Conservation (phyloP, 2,113 vertebrate genomes). For the Corythoichthys intestinalis region DNA sequence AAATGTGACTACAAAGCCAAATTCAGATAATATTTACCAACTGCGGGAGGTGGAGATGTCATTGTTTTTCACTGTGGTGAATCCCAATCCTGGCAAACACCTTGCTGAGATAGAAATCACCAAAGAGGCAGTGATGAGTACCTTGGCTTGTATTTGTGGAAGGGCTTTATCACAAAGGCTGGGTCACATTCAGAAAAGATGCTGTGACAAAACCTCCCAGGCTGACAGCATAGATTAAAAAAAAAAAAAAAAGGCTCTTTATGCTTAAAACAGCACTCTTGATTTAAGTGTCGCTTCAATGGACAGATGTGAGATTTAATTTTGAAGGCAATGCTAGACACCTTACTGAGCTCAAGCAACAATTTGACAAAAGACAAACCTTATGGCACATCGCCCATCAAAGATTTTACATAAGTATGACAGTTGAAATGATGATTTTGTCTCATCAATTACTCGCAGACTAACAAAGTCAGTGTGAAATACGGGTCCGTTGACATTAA, state of each 20-base stretch:
- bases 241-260: not conserved
- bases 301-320: not conserved
- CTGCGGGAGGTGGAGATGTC: not conserved
- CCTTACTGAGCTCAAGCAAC: not conserved
- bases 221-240: not conserved
- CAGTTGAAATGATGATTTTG: too few species aligned
- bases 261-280: conserved; percentile 2
- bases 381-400: too few species aligned
- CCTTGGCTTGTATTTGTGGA: not conserved
- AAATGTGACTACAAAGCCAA: not conserved
- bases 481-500: too few species aligned
- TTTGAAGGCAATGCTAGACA: not conserved
- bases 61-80: not conserved
- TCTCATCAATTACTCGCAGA: too few species aligned
- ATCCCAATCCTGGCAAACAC: conserved; percentile 1
- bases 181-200: conserved; percentile 7
- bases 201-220: not conserved
- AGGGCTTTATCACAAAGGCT: conserved; percentile 5
- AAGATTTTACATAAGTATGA: too few species aligned
- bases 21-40: not conserved
- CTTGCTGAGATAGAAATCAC: conserved; percentile 2
- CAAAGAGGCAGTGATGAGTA: not conserved
- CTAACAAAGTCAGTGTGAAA: too few species aligned
- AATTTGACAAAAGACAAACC: not conserved
- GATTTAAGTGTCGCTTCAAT: not conserved